Conservation (phyloP, 2,797 vertebrate species). For the Cirrhinus mrigala region DNA sequence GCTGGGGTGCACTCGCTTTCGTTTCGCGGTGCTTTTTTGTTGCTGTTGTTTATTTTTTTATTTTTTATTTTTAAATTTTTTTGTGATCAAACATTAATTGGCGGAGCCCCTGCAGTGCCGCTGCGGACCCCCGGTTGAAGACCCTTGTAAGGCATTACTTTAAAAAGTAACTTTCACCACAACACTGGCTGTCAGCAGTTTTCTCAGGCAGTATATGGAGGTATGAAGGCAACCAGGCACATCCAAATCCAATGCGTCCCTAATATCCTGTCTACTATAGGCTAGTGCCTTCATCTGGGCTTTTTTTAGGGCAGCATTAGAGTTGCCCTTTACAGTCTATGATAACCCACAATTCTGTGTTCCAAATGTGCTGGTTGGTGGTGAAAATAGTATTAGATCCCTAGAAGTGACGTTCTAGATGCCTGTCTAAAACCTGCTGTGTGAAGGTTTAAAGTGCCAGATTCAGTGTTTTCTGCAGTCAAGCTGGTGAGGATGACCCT, state of each 20-base stretch:
- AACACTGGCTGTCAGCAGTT: not conserved
- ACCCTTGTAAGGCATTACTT: too few relatives aligned
- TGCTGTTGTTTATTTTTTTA: too few relatives aligned
- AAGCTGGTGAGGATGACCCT: slow-evolving; percentile 3
- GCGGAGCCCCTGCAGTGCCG: too few relatives aligned
- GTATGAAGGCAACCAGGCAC: not conserved
- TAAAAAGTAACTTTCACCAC: too few relatives aligned
- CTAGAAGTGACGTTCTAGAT: not conserved
- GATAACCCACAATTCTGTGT: not conserved
- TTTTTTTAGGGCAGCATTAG: not conserved
- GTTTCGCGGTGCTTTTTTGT: too few relatives aligned
- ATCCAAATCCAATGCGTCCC: not conserved
- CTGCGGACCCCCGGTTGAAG: too few relatives aligned
- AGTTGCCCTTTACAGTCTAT: not conserved
- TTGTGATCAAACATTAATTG: too few relatives aligned
- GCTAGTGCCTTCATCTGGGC: not conserved
- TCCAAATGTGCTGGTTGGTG: not conserved
- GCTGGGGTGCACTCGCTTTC: too few relatives aligned
- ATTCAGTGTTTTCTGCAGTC: not conserved
- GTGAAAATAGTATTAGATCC: not conserved
- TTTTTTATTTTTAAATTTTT: too few relatives aligned
- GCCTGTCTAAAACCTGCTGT: not conserved
- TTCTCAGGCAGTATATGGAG: not conserved
- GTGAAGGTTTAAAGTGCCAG: not conserved
- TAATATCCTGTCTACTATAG: not conserved